Evolutionary conservation across 2,888 invertebrate species (phyloP).

Genomic region (Teinopalpus imperialis): DNA sequence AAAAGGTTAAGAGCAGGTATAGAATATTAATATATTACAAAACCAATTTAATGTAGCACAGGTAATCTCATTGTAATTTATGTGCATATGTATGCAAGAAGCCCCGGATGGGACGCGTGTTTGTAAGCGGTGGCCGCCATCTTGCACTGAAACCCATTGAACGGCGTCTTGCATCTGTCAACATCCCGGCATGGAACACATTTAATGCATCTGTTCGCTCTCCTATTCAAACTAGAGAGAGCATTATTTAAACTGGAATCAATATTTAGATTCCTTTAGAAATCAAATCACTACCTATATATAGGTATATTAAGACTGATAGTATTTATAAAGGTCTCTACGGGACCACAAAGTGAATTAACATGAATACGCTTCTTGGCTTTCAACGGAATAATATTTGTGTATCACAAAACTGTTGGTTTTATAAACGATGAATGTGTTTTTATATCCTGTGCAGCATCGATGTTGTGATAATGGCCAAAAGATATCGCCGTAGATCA

Average conservation of each 20-base stretch:
- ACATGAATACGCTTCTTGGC: too few species aligned
- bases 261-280: conserved; percentile 6
- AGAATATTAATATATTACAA: conserved; percentile 1
- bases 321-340: too few species aligned
- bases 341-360: too few species aligned
- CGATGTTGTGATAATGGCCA: too few species aligned
- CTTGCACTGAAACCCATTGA: conserved; percentile 14
- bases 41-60: conserved; percentile 11
- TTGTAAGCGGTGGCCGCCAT: conserved; percentile 15
- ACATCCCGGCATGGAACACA: conserved; percentile 12
- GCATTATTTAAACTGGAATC: conserved; percentile 11
- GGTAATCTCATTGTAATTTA: conserved; percentile 24
- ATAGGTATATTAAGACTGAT: too few species aligned
- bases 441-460: too few species aligned
- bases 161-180: conserved; percentile 22
- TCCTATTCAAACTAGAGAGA: conserved; percentile 15
- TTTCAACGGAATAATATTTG: too few species aligned
- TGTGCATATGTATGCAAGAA: conserved; percentile 18
- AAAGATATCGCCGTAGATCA: too few species aligned
- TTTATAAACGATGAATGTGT: too few species aligned
- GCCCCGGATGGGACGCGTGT: conserved; percentile 14
- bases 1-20: too few species aligned
- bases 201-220: conserved; percentile 22
- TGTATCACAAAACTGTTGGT: too few species aligned
- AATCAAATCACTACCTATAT: too few species aligned